Evolutionary conservation across 2,888 invertebrate species (phyloP).

Genomic region (Stegana nigrithorax): DNA sequence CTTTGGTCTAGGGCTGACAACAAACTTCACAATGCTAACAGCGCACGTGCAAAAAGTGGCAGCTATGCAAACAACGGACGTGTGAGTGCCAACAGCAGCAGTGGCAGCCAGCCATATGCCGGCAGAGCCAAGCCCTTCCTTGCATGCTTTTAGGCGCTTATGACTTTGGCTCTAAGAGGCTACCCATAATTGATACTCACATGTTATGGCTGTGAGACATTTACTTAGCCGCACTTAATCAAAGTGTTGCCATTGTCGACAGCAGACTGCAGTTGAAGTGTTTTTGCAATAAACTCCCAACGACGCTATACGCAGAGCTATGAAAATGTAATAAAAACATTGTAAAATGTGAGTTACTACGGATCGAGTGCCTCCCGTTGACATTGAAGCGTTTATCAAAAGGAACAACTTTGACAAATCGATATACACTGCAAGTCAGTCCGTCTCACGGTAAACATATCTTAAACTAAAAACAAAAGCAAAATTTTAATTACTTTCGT

Average conservation of each 20-base stretch:
- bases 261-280: no score
- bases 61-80: constrained; percentile 7
- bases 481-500: constrained; percentile 16
- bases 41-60: no score
- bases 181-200: neutral
- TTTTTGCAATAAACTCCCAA: neutral
- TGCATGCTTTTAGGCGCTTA: constrained; percentile 6
- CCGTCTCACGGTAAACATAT: no score
- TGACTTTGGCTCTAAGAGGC: neutral
- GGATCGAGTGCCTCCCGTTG: no score
- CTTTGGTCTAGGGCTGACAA: neutral
- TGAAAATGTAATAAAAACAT: no score
- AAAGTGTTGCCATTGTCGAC: constrained; percentile 6
- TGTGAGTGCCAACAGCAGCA: neutral
- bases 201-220: no score
- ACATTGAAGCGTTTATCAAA: no score
- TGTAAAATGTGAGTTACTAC: no score
- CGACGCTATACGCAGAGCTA: neutral
- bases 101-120: neutral
- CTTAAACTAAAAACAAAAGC: neutral
- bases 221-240: no score
- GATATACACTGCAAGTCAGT: no score
- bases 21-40: neutral
- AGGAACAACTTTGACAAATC: no score
- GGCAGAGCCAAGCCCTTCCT: no score